These are phyloP conservation scores for Drosophila paranaensis DNA, from an alignment of 2,888 invertebrate species.

Conservation along the genomic window DNA sequence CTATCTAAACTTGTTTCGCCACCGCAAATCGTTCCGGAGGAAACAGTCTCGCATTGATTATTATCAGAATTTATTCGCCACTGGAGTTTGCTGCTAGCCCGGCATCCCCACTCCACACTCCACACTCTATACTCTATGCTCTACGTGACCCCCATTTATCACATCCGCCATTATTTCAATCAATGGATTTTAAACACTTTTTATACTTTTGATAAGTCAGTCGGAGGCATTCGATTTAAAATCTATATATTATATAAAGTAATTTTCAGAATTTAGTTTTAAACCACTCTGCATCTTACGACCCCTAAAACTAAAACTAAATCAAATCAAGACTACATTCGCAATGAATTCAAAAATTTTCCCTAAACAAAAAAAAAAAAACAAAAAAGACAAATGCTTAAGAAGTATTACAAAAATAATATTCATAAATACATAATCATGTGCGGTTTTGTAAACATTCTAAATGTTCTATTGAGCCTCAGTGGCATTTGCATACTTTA, in stretches of 20 bases:
- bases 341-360: conserved; percentile 75
- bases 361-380: conserved; percentile 44
- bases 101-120: conserved; percentile 1
- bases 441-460: conserved; percentile 74
- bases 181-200: conserved; percentile 80
- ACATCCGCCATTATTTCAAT: conserved; percentile 49
- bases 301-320: conserved; percentile 19
- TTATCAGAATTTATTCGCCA: conserved; percentile 25
- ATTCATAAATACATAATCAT: conserved; percentile 69
- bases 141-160: conserved; percentile 22
- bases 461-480: conserved; percentile 74
- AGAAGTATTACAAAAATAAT: conserved; percentile 71
- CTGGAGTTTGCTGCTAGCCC: conserved; percentile 59
- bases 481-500: conserved; percentile 66
- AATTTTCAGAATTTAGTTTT: conserved; percentile 74
- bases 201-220: conserved; percentile 80
- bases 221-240: conserved; percentile 80
- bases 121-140: not conserved
- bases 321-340: conserved; percentile 72
- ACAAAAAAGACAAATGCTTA: conserved; percentile 77
- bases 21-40: conserved; percentile 85
- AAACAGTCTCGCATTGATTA: conserved; percentile 66
- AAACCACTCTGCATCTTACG: conserved; percentile 53
- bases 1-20: conserved; percentile 84
- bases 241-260: conserved; percentile 56